Conservation (phyloP, 2,797 vertebrate genomes). For the Mormyrops attenuatus region DNA sequence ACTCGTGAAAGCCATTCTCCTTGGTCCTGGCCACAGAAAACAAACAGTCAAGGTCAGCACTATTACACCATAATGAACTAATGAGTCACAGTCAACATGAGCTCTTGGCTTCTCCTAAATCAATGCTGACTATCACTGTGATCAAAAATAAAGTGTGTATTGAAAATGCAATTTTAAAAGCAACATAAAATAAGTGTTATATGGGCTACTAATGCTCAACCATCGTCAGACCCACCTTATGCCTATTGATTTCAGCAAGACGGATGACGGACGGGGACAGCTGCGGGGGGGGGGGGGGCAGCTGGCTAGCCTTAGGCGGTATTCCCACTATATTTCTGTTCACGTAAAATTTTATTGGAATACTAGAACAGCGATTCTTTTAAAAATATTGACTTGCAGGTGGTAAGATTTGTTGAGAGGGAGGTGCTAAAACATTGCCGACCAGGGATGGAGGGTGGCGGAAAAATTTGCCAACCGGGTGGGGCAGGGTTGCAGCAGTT, state of each 20-base stretch:
- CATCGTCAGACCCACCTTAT: neutral
- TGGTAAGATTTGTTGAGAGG: neutral
- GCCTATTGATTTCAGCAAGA: neutral
- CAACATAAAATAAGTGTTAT: neutral
- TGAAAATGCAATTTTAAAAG: neutral
- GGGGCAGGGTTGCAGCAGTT: neutral
- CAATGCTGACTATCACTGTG: neutral
- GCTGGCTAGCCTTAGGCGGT: neutral
- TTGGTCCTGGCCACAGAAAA: slow-evolving; percentile 54
- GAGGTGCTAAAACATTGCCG: neutral
- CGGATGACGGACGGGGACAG: neutral
- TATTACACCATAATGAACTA: neutral
- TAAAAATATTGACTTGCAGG: neutral
- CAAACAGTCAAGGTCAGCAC: neutral
- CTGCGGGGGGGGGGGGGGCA: neutral
- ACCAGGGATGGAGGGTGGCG: neutral
- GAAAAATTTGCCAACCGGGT: neutral
- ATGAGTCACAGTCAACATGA: neutral
- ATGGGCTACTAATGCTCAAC: neutral
- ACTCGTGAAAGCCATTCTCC: slow-evolving; percentile 84
- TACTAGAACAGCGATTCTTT: neutral
- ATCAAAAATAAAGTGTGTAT: neutral
- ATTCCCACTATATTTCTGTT: neutral
- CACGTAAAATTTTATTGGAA: neutral
- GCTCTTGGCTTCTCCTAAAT: neutral